Base-by-base conservation (phyloP, 2,888 invertebrate species). In the Cybosia mesomella region DNA sequence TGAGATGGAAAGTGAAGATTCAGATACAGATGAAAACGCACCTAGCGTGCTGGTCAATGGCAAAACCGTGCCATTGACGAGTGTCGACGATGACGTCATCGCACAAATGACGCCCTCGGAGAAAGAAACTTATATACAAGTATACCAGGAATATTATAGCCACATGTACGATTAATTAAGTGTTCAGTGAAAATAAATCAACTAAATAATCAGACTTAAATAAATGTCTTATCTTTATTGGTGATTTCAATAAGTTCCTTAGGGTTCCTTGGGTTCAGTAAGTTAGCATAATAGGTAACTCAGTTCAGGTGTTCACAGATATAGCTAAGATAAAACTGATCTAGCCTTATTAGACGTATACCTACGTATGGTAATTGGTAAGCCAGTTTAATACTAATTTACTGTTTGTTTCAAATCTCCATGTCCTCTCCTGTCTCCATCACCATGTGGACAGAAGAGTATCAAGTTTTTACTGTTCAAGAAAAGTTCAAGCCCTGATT, bases 61-160 rank as follows among this genome's bases (percentile, higher is more conserved):
- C 57, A 96, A 96, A 83, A 96, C 96, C 21, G 97, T 98, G 76
- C 96, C 98, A 1, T 96, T 99, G 69, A 97, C 98, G 43, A 97
- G 98, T 85, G 96, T 99, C 15, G 97, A 98, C 85, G 98, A 98
- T 88, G 96, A 97, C 79, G 96, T 98, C 84, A 98, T 99, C 80
- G 97, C 97, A 0, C 97, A 97, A 90, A 99, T 99, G 99, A 97
- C 98, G 13, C 97, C 98, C 24, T 95, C 97, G 7, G 99, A 99
- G 89, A 99, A 98, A 92, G 98, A 98, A 87, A 97, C 97, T 54
- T 99, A 99, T 91, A 99, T 99, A 81, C 97, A 98, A 92, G 96
- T 98, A 58, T 98, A 98, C 89, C 98, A 99, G 89, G 98, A 99
- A 90, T 97, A 98, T 91, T 98, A 98, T 93, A 97, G 98, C 79